Conservation (phyloP, 2,888 invertebrate species). For the Cryptus viduatorius region DNA sequence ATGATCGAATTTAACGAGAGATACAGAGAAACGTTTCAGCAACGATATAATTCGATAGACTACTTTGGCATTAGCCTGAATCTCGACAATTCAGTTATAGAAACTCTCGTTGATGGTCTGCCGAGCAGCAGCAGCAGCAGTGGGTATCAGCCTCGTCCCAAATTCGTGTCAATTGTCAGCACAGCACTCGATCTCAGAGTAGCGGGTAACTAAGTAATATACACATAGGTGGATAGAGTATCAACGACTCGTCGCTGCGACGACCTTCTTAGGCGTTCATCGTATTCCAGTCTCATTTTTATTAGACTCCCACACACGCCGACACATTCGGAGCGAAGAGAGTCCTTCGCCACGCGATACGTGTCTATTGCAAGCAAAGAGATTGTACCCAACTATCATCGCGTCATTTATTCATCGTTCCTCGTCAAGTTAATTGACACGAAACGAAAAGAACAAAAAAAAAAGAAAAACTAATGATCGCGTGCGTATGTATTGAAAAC, state of each 20-base stretch:
- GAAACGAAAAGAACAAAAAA: not conserved
- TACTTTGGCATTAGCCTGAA: conserved; percentile 70
- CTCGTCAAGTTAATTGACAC: not conserved
- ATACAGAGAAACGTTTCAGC: conserved; percentile 17
- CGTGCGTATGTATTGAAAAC: conserved; percentile 1
- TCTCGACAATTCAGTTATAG: conserved; percentile 76
- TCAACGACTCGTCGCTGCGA: not conserved
- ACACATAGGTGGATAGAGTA: not conserved
- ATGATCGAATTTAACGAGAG: not conserved
- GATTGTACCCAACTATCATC: not conserved
- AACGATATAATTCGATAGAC: conserved; percentile 72
- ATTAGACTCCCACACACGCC: conserved; percentile 3
- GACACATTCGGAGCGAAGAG: not conserved
- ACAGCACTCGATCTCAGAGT: conserved; percentile 69
- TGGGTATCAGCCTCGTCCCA: conserved; percentile 73
- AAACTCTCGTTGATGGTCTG: conserved; percentile 66
- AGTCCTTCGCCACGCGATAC: conserved; percentile 55
- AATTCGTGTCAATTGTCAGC: conserved; percentile 75
- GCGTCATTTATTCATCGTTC: conserved; percentile 17
- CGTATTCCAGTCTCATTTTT: conserved; percentile 39
- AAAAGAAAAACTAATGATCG: conserved; percentile 19
- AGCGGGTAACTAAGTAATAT: conserved; percentile 56
- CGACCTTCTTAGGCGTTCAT: conserved; percentile 3
- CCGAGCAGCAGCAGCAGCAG: conserved; percentile 20
- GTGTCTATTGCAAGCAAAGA: conserved; percentile 10